phyloP scores from a whole-genome alignment of 2,113 vertebrate genomes.

The Myanophis thanlyinensis region DNA sequence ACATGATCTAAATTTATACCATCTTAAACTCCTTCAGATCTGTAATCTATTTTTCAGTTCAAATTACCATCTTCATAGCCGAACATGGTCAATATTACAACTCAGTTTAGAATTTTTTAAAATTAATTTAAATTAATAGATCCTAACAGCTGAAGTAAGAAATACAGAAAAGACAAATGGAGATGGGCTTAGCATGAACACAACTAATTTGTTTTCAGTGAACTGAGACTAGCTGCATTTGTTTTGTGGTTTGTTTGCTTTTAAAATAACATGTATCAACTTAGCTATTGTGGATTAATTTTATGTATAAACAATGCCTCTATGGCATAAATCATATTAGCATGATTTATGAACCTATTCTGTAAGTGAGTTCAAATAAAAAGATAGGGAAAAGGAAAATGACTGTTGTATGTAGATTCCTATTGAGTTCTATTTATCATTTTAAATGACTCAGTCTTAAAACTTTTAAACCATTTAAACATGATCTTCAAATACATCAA shows the following conservation, averaged over 20 bases:
- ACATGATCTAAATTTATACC: not conserved
- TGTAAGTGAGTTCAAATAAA: not conserved
- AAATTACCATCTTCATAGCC: not conserved
- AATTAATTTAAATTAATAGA: not conserved
- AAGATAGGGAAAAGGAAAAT: not conserved
- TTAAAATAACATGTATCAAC: not conserved
- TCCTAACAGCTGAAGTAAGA: not conserved
- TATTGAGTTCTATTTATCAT: not conserved
- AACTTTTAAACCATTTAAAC: not conserved
- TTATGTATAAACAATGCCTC: not conserved
- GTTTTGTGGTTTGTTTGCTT: not conserved
- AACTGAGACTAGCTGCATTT: not conserved
- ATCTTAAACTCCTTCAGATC: not conserved
- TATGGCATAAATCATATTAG: not conserved
- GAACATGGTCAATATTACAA: not conserved
- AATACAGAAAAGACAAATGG: not conserved
- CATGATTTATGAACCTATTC: not conserved
- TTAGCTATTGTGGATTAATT: not conserved
- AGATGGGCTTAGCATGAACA: not conserved
- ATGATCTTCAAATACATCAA: not conserved
- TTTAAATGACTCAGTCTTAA: not conserved
- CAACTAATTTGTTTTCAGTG: not conserved
- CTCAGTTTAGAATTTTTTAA: not conserved
- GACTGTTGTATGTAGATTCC: not conserved
- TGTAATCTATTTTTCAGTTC: not conserved